Conservation (phyloP, 1,140 invertebrate species). For the Sminthurides bifidus region DNA sequence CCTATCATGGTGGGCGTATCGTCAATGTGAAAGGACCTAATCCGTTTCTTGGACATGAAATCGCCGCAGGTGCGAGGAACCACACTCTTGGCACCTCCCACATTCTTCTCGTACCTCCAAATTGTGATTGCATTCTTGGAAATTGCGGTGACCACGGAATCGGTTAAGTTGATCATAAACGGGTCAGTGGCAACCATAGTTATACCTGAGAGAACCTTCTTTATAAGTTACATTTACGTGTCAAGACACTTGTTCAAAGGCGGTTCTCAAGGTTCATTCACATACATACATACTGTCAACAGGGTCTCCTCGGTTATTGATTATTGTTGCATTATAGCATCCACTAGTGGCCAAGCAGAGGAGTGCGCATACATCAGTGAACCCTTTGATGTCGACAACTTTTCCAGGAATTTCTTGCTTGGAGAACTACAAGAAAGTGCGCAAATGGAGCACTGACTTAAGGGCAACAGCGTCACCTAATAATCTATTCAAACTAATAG, state of each 20-base stretch:
- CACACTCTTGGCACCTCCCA: no score
- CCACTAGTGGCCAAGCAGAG: slow-evolving; percentile 25
- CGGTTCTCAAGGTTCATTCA: no score
- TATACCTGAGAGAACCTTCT: slow-evolving; percentile 16
- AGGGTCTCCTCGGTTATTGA: slow-evolving; percentile 77
- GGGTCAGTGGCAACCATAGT: slow-evolving; percentile 52
- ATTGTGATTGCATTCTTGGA: no score
- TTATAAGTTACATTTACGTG: no score
- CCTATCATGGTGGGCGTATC: slow-evolving; percentile 60
- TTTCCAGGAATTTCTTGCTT: slow-evolving; percentile 27
- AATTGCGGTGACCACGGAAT: slow-evolving; percentile 62
- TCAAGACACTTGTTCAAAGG: no score
- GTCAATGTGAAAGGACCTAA: slow-evolving; percentile 62
- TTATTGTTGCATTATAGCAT: slow-evolving; percentile 39
- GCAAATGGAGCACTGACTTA: neutral
- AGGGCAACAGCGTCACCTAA: no score
- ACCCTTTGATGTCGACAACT: slow-evolving; percentile 26
- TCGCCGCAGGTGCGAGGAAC: no score
- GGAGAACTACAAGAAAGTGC: slow-evolving; percentile 10
- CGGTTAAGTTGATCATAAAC: slow-evolving; percentile 60
- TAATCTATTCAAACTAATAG: no score
- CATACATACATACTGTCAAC: slow-evolving; percentile 54
- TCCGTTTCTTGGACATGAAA: slow-evolving; percentile 33
- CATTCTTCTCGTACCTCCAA: slow-evolving; percentile 45
- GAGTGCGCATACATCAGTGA: slow-evolving; percentile 23